Evolutionary conservation across 2,797 vertebrate species (phyloP).

Genomic region (Odontamblyopus rebecca): DNA sequence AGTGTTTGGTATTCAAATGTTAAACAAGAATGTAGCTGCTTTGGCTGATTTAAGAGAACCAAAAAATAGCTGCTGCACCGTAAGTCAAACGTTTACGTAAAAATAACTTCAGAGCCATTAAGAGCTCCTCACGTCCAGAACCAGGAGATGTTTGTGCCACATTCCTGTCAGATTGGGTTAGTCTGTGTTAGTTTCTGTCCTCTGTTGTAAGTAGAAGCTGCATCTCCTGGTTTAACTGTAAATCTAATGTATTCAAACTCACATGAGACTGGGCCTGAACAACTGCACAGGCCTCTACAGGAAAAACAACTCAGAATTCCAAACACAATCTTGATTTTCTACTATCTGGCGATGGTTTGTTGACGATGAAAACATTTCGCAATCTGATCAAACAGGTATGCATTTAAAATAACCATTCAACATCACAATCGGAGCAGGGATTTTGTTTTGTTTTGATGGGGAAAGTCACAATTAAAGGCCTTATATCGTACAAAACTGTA

Average conservation of each 20-base stretch:
- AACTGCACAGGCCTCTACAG: not conserved
- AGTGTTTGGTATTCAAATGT: not conserved
- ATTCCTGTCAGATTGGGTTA: conserved; percentile 12
- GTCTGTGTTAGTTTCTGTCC: conserved; percentile 1
- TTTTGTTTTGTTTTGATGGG: too few species aligned
- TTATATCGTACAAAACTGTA: too few species aligned
- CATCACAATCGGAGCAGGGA: too few species aligned
- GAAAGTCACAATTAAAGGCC: too few species aligned
- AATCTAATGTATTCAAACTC: conserved; percentile 12
- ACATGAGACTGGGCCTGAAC: conserved; percentile 1
- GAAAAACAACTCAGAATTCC: not conserved
- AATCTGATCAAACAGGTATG: too few species aligned
- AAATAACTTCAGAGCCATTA: not conserved
- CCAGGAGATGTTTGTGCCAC: not conserved
- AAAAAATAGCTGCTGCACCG: not conserved
- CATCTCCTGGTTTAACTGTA: not conserved
- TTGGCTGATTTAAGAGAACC: not conserved
- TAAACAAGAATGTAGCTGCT: too few species aligned
- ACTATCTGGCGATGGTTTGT: too few species aligned
- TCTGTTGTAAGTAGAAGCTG: conserved; percentile 1
- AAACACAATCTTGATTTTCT: not conserved
- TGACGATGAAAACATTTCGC: too few species aligned
- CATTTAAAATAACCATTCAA: too few species aligned
- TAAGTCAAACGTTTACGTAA: not conserved
- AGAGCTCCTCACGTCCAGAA: not conserved